Percentiles rank a stretch among this genome's conserved stretches.
phyloP scores from a whole-genome alignment of 2,888 invertebrate genomes.

The Rhabditophanes sp. region DNA sequence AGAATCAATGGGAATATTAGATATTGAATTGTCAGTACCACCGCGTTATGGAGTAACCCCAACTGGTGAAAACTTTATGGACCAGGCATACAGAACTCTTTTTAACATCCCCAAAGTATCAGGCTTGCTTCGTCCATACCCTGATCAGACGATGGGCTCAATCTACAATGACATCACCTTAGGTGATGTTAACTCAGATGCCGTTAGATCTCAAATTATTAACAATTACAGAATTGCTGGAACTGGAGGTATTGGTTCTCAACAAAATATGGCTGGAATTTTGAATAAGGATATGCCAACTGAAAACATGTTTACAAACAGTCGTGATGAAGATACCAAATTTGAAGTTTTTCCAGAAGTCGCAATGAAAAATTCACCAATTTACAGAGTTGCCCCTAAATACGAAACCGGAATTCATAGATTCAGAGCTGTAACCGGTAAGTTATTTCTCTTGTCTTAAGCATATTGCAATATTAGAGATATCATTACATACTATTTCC shows the following conservation, averaged over 20 bases:
- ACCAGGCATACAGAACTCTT: slow-evolving; percentile 23
- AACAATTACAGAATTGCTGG: slow-evolving; percentile 18
- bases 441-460: too few species aligned
- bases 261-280: slow-evolving; percentile 9
- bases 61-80: slow-evolving; percentile 40
- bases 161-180: slow-evolving; percentile 22
- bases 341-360: slow-evolving; percentile 42
- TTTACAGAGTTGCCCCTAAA: slow-evolving; percentile 28
- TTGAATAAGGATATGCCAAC: slow-evolving; percentile 26
- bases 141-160: slow-evolving; percentile 29
- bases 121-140: slow-evolving; percentile 40
- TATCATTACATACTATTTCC: too few species aligned
- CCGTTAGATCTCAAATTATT: slow-evolving; percentile 35
- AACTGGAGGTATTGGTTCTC: slow-evolving; percentile 13
- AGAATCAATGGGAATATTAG: slow-evolving; percentile 39
- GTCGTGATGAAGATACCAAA: slow-evolving; percentile 35
- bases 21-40: slow-evolving; percentile 31
- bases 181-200: slow-evolving; percentile 37
- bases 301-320: slow-evolving; percentile 41
- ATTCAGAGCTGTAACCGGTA: too few species aligned
- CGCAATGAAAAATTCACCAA: slow-evolving; percentile 33
- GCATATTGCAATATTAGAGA: too few species aligned
- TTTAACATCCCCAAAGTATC: slow-evolving; percentile 32
- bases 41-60: slow-evolving; percentile 38
- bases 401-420: slow-evolving; percentile 25